Base-by-base conservation (phyloP, 2,113 vertebrate genomes). In the Gasterosteus aculeatus region DNA sequence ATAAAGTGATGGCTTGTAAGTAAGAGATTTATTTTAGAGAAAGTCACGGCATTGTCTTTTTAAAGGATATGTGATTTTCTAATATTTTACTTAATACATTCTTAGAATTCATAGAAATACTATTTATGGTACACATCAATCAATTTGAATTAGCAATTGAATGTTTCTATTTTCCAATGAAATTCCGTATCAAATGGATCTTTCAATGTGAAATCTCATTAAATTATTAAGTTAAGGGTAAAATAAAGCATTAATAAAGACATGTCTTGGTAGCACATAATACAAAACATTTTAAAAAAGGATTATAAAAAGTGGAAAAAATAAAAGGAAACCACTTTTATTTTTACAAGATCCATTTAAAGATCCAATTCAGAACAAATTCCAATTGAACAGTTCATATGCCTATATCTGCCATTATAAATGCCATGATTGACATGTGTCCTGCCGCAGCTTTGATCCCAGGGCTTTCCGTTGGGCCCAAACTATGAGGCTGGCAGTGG, bases 381-480 rank as follows among this genome's bases (percentile, higher is more conserved):
- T 31, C 2, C 15, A 14, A 42, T 62, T 1, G 26, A 19, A 59
- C 51, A 56, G 22, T 26, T 26, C 22, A 0, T 53, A 0, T 19
- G 9, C 5, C 18, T 66, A 15, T 70, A 8, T 29, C 60, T 29
- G 46, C 0, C 10, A 19, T 1, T 44, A 56, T 33, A 51, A 31
- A 46, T 58, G 16, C 2, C 65, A 31, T 69, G 42, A 60, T 62
- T 1, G 12, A 46, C 63, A 5, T 66, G 7, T 38, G 19, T 59
- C 51, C 12, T 80, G 16, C 44, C 62, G 18, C 69, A 95, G 94
- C 18, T 94, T 95, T 91, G 93, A 95, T 77, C 87, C 92, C 29
- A 91, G 91, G 49, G 90, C 93, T 67, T 92, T 95, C 64, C 92
- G 93, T 29, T 95, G 94, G 94, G 90, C 89, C 71, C 91, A 92